phyloP scores from a whole-genome alignment of 1,140 invertebrate genomes.

The Euglossa dilemma region DNA sequence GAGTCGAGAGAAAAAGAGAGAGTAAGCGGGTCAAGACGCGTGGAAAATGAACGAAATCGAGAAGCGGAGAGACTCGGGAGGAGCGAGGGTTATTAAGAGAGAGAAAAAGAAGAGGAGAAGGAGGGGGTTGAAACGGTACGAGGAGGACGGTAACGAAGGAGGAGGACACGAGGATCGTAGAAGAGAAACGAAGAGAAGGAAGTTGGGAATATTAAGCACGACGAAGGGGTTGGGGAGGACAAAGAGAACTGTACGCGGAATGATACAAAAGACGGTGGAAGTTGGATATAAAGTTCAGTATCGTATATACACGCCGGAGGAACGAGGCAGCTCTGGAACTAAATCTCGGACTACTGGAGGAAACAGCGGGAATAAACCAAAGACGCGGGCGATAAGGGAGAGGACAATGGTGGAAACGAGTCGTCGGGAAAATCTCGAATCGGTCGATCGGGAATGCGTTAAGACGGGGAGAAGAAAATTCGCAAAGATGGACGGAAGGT shows the following conservation, averaged over 20 bases:
- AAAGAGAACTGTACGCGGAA: neutral
- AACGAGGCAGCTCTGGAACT: neutral
- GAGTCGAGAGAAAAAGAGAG: neutral
- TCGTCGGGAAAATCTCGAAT: too few species aligned
- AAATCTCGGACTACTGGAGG: neutral
- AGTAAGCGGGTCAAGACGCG: neutral
- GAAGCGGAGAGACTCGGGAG: too few species aligned
- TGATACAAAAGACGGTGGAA: constrained; percentile 21
- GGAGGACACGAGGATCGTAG: neutral
- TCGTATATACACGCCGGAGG: neutral
- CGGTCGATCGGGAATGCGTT: too few species aligned
- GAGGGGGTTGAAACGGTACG: neutral
- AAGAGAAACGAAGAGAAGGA: neutral
- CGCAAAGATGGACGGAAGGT: too few species aligned
- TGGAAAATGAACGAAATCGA: neutral
- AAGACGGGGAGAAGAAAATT: too few species aligned
- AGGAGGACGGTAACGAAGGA: neutral
- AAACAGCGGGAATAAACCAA: neutral
- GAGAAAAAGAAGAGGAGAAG: neutral
- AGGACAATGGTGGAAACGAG: too few species aligned
- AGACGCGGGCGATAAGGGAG: neutral
- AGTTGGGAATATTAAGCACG: constrained; percentile 23
- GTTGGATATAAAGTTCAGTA: constrained; percentile 26
- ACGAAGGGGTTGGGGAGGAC: neutral
- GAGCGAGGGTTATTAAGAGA: neutral